Base-by-base conservation (phyloP, 2,113 vertebrate species). In the Lophotis ruficrista region DNA sequence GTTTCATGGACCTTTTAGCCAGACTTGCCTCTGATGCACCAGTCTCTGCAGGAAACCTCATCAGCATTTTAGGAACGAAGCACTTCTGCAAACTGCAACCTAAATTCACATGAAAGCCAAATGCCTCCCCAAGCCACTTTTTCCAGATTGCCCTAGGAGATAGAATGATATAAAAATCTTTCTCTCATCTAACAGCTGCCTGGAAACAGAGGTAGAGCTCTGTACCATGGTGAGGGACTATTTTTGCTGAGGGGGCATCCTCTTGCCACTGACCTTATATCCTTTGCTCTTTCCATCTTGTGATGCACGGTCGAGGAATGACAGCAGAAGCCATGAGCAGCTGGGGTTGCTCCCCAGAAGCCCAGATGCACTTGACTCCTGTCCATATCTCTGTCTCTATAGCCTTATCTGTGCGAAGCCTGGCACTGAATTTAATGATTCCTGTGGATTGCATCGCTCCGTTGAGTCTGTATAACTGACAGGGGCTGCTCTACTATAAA, bases 41-140 rank as follows among this genome's bases (percentile, higher is more conserved):
- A 25, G 30, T 3, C 35, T 53, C 65, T 57, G 86, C 37, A 58
- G 84, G 45, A 90, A 94, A 90, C 12, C n/a, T 83, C n/a, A 92
- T 88, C 58, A 77, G 78, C n/a, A 30, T 54, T 82, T 82, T 22
- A 66, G 75, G 70, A 85, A 38, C 0, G 4, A 90, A 86, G 87
- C 78, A 33, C 82, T 96, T 86, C 3, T 31, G n/a, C 66, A 47
- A 94, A 92, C 78, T 76, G 79, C 94, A 93, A 30, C 79, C 85
- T 73, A 92, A 96, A 96, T 45, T 92, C 95, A 86, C 71, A 93
- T 96, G 81, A 96, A 94, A 38, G 3, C 38, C 64, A 86, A 94
- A 96, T 81, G 71, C 72, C 64, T 96, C 90, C 93, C 96, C 47
- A 41, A 90, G 85, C 92, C 88, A 9, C 83, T 51, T 50, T 88